Evolutionary conservation across 1,140 invertebrate genomes (phyloP), one percentile per base, ranked within the genome.

Genomic region (Zophobas atratus): DNA sequence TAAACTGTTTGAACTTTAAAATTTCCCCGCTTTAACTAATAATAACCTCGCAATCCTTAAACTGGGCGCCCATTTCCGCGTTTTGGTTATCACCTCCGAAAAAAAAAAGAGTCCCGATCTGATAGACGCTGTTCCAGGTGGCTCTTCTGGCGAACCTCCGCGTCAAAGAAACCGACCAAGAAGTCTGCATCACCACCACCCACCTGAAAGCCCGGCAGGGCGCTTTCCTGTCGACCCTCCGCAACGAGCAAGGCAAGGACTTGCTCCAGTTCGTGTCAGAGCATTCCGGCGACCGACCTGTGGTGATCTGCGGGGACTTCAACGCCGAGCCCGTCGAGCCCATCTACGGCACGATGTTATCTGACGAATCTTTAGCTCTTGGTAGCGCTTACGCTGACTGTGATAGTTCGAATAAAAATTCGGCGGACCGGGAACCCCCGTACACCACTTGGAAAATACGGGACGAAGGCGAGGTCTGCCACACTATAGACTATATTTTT

Each of bases 371-470:
- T 1, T 71, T 89, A n/a, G 83, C 86, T 38, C 82, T 90, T 39
- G 83, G 85, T 49, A 89, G 88, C 75, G 89, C 89, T 20, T 91
- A 90, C 84, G 87, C 88, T 0, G 84, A 88, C 33, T 84, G 87
- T 48, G 57, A 79, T 70, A 74, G 74, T 34, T 67, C 39, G 67
- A 53, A 76, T 53, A 51, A 51, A 33, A 74, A 80, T 38, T 87
- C 86, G 2, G 86, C 84, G 1, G 85, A 85, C 36, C 88, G 90
- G 77, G 93, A 95, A 82, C 93, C 93, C 0, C 85, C 88, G 0
- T 95, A 93, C 82, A 95, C 94, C 0, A 94, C 94, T 0, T 95
- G 94, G 94, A 95, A 95, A 84, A 88, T 95, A 8, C 86, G 94
- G 2, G 92, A 90, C 74, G 91, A 93, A 79, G 92, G 91, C 1